Base-by-base conservation (phyloP, 1,140 invertebrate species). In the Myzus persicae region DNA sequence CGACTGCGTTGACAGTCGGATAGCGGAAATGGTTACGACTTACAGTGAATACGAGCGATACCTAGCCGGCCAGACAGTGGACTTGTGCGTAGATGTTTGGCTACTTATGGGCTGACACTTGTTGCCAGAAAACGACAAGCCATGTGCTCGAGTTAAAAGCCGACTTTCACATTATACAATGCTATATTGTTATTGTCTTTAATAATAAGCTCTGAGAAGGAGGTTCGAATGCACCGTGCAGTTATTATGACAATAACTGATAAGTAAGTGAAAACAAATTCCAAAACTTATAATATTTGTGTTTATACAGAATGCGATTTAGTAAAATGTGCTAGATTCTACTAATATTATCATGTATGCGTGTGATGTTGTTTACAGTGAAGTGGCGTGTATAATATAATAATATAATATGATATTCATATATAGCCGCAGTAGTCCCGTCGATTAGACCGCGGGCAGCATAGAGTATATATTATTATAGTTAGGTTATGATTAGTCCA, bases 401-500 rank as follows among this genome's bases (percentile, higher is more conserved):
- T 85, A 44, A 31, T 85, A 42, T 26, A 24, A 22, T 11, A 84
- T 40, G 38, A 40, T 84, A 84, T 76, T 76, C 24, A 44, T n/a
- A 36, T 14, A 87, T 36, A 51, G 31, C 18, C 1, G 0, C 38
- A 89, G n/a, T 31, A 54, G 85, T 88, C 44, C 46, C 18, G n/a
- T 54, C 88, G 48, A 89, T 54, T 89, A 38, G 88, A 54, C 88
- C 88, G 46, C 46, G 88, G 88, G 48, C 48, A 38, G 36, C 48
- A 54, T 84, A 82, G 8, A n/a, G 1, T 42, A 26, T 51, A 54
- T 26, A 51, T 51, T 85, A 44, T 85, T 40, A 42, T 84, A 84
- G 38, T 84, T 40, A 18, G n/a, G n/a, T n/a, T 44, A 85, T 46
- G n/a, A 44, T 54, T 89, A 51, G 88, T 54, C 48, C 22, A 51